phyloP scores from a whole-genome alignment of 2,797 vertebrate species.

The Syndactyla subalaris region DNA sequence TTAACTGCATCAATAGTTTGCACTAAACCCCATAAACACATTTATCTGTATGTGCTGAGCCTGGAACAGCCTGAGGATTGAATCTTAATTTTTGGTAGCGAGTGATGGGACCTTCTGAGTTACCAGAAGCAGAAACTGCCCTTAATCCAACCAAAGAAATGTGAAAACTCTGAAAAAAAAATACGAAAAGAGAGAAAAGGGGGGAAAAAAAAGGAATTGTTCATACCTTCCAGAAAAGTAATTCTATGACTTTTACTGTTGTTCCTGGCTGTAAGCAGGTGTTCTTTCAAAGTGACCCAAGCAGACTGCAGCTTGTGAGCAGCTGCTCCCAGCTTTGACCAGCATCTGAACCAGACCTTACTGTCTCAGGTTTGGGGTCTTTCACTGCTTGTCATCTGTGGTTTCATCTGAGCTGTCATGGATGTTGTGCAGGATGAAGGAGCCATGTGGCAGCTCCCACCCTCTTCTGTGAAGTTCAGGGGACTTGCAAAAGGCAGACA shows the following conservation, averaged over 20 bases:
- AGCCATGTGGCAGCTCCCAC: not conserved
- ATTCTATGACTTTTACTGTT: not conserved
- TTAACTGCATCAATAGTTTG: not conserved
- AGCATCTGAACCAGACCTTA: not conserved
- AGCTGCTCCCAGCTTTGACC: not conserved
- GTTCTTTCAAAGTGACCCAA: not conserved
- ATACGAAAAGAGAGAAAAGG: not conserved
- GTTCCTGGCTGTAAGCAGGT: not conserved
- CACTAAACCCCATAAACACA: not conserved
- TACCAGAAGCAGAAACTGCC: not conserved
- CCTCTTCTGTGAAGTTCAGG: not conserved
- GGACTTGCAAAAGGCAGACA: not conserved
- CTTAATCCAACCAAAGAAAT: not conserved
- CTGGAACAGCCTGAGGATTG: not conserved
- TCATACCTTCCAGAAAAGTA: not conserved
- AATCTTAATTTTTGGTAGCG: not conserved
- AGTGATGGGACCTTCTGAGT: not conserved
- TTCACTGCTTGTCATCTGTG: not conserved
- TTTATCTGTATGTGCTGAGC: not conserved
- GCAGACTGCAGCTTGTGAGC: not conserved
- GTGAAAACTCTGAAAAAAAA: not conserved
- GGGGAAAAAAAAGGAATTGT: accelerated
- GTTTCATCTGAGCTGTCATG: not conserved
- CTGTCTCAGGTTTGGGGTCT: not conserved
- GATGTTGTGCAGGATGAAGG: not conserved